Percentiles rank a stretch among this genome's conserved stretches.
Evolutionary conservation across 2,888 invertebrate genomes (phyloP).

Genomic region (Perizoma affinitatum): DNA sequence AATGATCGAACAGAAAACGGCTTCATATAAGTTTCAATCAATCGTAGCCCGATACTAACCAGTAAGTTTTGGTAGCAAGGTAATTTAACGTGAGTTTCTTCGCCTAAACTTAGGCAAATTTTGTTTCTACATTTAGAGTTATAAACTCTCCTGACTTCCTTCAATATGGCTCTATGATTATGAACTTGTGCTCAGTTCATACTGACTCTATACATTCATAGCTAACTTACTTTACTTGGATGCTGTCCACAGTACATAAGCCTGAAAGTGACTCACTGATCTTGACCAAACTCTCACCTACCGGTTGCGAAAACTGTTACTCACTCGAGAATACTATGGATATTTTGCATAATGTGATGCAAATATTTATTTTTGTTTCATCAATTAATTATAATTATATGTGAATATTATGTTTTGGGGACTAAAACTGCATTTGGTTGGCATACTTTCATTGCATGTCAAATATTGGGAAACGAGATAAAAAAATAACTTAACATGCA

Average conservation of each 20-base stretch:
- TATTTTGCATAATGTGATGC: conserved; percentile 34
- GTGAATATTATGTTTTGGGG: not conserved
- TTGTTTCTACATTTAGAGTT: too few relatives aligned
- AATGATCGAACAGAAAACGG: too few relatives aligned
- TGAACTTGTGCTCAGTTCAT: conserved; percentile 1
- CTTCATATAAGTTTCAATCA: too few relatives aligned
- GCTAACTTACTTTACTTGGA: not conserved
- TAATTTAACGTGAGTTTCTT: too few relatives aligned
- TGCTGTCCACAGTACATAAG: conserved; percentile 16
- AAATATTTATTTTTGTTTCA: conserved; percentile 26
- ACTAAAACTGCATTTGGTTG: conserved; percentile 4
- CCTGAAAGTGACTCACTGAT: conserved; percentile 38
- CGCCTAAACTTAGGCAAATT: too few relatives aligned
- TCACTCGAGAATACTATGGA: conserved; percentile 26
- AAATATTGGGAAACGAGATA: not conserved
- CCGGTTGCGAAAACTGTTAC: conserved; percentile 39
- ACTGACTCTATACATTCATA: not conserved
- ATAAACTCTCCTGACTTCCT: too few relatives aligned
- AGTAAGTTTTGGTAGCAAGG: too few relatives aligned
- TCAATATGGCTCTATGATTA: too few relatives aligned
- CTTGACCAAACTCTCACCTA: conserved; percentile 32
- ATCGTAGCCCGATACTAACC: too few relatives aligned
- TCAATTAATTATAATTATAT: conserved; percentile 10
- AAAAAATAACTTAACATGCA: too few relatives aligned
- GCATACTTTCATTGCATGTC: conserved; percentile 5